Base-by-base conservation (phyloP, 2,888 invertebrate genomes). In the Platycheirus albimanus region DNA sequence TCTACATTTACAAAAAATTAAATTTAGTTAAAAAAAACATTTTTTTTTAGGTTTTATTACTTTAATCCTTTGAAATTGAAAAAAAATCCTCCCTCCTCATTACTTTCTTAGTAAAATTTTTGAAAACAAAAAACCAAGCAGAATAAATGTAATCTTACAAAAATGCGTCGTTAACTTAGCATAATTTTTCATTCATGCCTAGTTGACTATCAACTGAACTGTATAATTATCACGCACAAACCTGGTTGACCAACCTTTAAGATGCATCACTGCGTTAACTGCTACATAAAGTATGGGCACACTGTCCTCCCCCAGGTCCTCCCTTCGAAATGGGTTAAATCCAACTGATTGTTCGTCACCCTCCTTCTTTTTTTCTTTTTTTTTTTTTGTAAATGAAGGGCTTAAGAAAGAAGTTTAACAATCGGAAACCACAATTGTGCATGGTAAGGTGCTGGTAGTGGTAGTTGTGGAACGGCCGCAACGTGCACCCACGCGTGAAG, bases 191-290 rank as follows among this genome's bases (percentile, higher is more conserved):
- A 83, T 83, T 83, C 83, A 83, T 74, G 83, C 78, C 78, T 83
- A 78, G 83, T 83, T 83, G 83, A 58, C 63, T 49, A 83, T 72
- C 72, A 83, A 83, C 83, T 83, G 72, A 83, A 83, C 78, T 83
- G 83, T 83, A 69, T 83, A 83, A 83, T 83, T 83, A 83, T 83
- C 83, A 83, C 77, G 67, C 83, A 78, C 63, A 83, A 78, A 74
- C 78, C 52, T 74, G 78, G 78, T 83, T 78, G 78, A 78, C 83
- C 83, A 83, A 83, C 77, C 78, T 83, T 78, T 83, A 74, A 56
- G 77, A 83, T 78, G 78, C 83, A 72, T 83, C 77, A 74, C 72
- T 78, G 83, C 83, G 72, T 74, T 54, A 45, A 67, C 20, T 49
- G 45, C 69, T 70, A 30, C 19, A 28, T 58, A 17, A n/a, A n/a